Percentiles rank a stretch among this genome's conserved stretches.
phyloP scores from a whole-genome alignment of 2,113 vertebrate genomes.

The Fregetta grallaria region DNA sequence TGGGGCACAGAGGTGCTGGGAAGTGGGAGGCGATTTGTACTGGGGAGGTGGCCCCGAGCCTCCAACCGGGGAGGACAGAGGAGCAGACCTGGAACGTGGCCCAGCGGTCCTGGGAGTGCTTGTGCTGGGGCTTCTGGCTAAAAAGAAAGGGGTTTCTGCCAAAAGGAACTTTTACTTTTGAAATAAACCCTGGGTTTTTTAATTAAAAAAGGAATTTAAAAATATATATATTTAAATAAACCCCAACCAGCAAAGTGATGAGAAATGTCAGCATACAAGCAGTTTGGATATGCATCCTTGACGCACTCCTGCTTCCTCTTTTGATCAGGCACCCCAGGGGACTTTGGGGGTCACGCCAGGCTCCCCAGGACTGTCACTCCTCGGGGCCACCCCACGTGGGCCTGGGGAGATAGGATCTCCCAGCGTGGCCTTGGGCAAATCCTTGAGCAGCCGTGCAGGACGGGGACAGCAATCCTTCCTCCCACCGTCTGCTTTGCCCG shows the following conservation, averaged over 20 bases:
- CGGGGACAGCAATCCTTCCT: not conserved
- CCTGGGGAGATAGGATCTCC: not conserved
- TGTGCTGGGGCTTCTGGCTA: not conserved
- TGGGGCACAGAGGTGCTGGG: not conserved
- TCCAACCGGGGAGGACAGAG: fast-evolving
- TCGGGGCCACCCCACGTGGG: not conserved
- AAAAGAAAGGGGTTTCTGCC: not conserved
- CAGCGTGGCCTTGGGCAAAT: not conserved
- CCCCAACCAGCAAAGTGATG: not conserved
- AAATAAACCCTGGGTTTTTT: not conserved
- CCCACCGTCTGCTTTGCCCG: not conserved
- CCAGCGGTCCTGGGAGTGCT: not conserved
- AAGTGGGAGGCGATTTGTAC: not conserved
- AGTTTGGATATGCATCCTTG: not conserved
- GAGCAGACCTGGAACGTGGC: not conserved
- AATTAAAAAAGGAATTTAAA: too few species aligned
- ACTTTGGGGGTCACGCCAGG: not conserved
- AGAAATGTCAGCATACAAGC: not conserved
- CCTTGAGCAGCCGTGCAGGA: not conserved
- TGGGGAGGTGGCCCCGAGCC: not conserved
- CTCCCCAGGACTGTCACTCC: not conserved
- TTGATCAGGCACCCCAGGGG: not conserved
- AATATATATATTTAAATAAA: not conserved
- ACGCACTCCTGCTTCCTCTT: not conserved
- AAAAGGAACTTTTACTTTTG: not conserved